Evolutionary conservation across 2,113 vertebrate species (phyloP).

Genomic region (Microcebus tavaratra): DNA sequence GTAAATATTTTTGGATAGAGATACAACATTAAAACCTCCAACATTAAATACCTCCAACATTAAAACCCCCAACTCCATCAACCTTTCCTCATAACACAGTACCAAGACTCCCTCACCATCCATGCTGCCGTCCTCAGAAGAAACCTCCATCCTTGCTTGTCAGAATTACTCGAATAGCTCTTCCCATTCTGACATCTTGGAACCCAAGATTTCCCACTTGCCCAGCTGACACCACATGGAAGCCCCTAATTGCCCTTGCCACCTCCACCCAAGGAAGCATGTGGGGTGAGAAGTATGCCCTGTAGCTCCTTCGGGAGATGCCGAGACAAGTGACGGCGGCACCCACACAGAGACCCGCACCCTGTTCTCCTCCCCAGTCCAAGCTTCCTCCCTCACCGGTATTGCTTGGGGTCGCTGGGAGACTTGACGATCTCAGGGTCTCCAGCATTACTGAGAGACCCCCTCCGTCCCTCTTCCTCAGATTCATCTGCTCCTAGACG

Average conservation of each 20-base stretch:
- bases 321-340: not conserved
- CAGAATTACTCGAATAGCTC: not conserved
- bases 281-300: not conserved
- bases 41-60: not conserved
- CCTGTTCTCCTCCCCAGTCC: constrained; percentile 7
- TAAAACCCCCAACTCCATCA: not conserved
- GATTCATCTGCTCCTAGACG: constrained; percentile 74
- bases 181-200: not conserved
- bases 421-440: constrained; percentile 92
- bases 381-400: constrained; percentile 87
- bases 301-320: constrained; percentile 14
- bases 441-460: constrained; percentile 80
- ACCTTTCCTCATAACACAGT: not conserved
- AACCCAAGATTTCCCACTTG: not conserved
- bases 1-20: not conserved
- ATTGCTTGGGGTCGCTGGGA: constrained; percentile 96
- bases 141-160: not conserved
- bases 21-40: constrained; percentile 20
- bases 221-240: not conserved
- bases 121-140: not conserved
- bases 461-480: constrained; percentile 71
- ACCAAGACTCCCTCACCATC: not conserved
- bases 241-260: not conserved
- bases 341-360: constrained; percentile 9
- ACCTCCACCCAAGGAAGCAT: not conserved